Evolutionary conservation across 2,797 vertebrate genomes (phyloP).

Genomic region (Phaenicophaeus curvirostris): DNA sequence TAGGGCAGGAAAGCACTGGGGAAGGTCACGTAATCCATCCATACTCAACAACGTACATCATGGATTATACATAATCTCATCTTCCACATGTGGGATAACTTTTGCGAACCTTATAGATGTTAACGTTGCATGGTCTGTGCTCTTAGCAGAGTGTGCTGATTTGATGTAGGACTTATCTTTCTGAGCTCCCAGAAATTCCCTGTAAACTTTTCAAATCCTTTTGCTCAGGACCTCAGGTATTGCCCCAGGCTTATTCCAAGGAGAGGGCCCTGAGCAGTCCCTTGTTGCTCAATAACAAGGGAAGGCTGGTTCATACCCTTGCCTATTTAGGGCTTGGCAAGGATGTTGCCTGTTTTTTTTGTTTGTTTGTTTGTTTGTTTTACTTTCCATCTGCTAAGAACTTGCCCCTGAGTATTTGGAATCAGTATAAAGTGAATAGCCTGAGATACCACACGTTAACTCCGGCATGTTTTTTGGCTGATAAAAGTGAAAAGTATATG

Average conservation of each 20-base stretch:
- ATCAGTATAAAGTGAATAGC: slow-evolving; percentile 18
- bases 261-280: background rate
- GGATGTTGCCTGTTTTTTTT: too few species aligned
- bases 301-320: background rate
- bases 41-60: background rate
- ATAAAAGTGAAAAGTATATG: slow-evolving; percentile 41
- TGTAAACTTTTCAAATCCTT: background rate
- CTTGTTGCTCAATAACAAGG: background rate
- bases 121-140: background rate
- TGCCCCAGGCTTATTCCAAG: background rate
- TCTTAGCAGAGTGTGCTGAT: background rate
- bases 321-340: background rate
- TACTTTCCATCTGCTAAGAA: background rate
- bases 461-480: slow-evolving; percentile 21
- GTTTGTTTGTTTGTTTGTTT: slow-evolving; percentile 49
- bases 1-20: background rate
- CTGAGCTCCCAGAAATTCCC: background rate
- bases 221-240: background rate
- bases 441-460: slow-evolving; percentile 47
- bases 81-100: background rate
- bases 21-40: background rate
- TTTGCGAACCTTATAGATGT: background rate
- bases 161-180: background rate
- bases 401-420: slow-evolving; percentile 37
- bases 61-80: background rate